Percentiles rank a stretch among this genome's conserved stretches.
Conservation (phyloP, 2,797 vertebrate genomes). For the Coreius guichenoti region DNA sequence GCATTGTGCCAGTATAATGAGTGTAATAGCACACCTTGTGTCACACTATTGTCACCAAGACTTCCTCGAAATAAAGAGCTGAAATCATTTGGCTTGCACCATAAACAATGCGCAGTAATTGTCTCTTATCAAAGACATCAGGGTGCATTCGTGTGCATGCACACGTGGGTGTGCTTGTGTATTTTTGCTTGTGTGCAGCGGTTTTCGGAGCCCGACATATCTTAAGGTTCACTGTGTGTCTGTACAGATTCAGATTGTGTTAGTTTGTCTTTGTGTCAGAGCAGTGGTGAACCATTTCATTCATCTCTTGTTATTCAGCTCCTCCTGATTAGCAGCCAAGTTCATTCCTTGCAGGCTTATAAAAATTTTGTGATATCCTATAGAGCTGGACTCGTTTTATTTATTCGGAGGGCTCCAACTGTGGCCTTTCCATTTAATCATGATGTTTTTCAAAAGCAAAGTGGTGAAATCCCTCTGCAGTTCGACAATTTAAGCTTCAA, state of each 20-base stretch:
- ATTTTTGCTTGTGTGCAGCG: background rate
- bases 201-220: constrained; percentile 68
- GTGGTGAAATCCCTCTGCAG: constrained; percentile 65
- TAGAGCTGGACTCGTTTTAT: constrained; percentile 39
- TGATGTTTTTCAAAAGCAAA: constrained; percentile 74
- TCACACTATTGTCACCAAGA: constrained; percentile 68
- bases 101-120: constrained; percentile 76
- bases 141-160: constrained; percentile 56
- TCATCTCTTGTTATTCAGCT: constrained; percentile 62
- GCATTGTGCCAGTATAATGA: background rate
- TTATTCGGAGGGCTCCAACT: constrained; percentile 69
- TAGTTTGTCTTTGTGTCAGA: constrained; percentile 71
- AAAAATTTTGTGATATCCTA: constrained; percentile 33
- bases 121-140: constrained; percentile 73
- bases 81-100: constrained; percentile 75
- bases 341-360: constrained; percentile 63
- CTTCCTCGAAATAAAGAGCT: constrained; percentile 74
- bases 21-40: constrained; percentile 63
- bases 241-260: constrained; percentile 73
- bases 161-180: constrained; percentile 54
- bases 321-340: constrained; percentile 58
- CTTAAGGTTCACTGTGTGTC: constrained; percentile 79
- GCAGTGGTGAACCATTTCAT: constrained; percentile 70
- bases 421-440: constrained; percentile 77
- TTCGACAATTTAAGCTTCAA: constrained; percentile 69